Percentiles rank a stretch among this genome's conserved stretches.
Conservation (phyloP, 2,888 invertebrate genomes). For the Cryptus viduatorius region DNA sequence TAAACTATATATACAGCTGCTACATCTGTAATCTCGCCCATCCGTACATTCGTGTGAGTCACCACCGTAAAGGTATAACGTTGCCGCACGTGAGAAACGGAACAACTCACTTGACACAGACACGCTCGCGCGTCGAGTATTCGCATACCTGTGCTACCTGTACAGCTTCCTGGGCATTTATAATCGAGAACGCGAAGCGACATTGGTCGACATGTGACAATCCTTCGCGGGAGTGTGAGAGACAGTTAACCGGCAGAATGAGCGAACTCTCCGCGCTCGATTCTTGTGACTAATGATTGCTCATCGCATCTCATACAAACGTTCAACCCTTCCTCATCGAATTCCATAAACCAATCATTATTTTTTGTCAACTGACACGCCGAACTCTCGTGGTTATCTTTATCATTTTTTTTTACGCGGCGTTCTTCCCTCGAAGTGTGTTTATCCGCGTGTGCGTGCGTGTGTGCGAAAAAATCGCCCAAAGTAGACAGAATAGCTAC, state of each 20-base stretch:
- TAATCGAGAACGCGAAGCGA: constrained; percentile 7
- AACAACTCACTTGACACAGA: background rate
- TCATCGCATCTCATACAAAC: background rate
- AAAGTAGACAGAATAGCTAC: background rate
- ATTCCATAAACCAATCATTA: background rate
- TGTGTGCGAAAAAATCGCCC: background rate
- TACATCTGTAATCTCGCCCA: background rate
- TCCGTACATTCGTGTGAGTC: background rate
- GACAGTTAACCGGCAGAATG: constrained; percentile 21
- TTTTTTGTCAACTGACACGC: constrained; percentile 29
- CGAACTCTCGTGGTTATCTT: constrained; percentile 10
- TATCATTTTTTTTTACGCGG: background rate
- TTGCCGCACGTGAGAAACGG: background rate
- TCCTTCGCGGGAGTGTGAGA: background rate
- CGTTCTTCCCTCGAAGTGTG: background rate
- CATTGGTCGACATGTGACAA: constrained; percentile 16
- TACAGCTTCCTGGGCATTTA: background rate
- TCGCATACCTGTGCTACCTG: constrained; percentile 3
- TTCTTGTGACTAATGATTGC: constrained; percentile 23
- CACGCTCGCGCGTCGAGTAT: background rate
- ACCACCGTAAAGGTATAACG: background rate
- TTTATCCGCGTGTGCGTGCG: background rate
- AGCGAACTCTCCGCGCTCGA: constrained; percentile 5
- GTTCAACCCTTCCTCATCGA: background rate
- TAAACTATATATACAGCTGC: background rate